These are phyloP conservation scores for Drosophila yakuba DNA, from an alignment of 1,140 invertebrate genomes.

Conservation along the genomic window DNA sequence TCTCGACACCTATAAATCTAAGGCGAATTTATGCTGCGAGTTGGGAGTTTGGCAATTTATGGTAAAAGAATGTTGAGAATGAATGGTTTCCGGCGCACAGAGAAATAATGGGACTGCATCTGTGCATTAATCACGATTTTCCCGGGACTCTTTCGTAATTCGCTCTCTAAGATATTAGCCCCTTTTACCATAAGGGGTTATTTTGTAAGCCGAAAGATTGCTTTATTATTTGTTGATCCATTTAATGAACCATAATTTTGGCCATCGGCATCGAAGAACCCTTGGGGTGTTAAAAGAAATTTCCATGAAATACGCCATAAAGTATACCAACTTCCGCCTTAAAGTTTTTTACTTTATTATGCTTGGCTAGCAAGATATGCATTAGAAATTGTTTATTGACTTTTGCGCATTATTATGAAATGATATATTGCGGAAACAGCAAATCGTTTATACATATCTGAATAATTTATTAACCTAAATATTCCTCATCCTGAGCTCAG, in stretches of 20 bases:
- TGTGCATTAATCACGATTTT: slow-evolving; percentile 20
- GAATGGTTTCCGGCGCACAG: slow-evolving; percentile 25
- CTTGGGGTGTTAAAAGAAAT: neutral
- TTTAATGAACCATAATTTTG: neutral
- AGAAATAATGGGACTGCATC: slow-evolving; percentile 16
- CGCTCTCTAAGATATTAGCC: neutral
- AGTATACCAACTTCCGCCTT: neutral
- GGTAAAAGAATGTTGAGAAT: slow-evolving; percentile 13
- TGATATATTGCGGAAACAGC: no score
- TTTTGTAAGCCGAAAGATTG: neutral
- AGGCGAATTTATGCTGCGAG: slow-evolving; percentile 18
- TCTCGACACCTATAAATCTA: slow-evolving; percentile 12
- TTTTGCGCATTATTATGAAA: neutral
- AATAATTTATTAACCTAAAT: neutral
- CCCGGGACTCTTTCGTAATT: neutral
- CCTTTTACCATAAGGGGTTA: neutral
- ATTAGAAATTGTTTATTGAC: slow-evolving; percentile 1
- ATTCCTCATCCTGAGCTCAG: neutral
- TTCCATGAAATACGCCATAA: neutral
- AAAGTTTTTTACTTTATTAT: neutral
- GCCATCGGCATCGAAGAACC: neutral
- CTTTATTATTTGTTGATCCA: slow-evolving; percentile 1
- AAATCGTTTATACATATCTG: neutral
- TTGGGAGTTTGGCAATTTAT: slow-evolving; percentile 31
- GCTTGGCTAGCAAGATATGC: neutral